A percentile compares a stretch with the other conserved stretches of the same genome.
phyloP scores from a whole-genome alignment of 1,140 invertebrate genomes.

The Penaeus chinensis region DNA sequence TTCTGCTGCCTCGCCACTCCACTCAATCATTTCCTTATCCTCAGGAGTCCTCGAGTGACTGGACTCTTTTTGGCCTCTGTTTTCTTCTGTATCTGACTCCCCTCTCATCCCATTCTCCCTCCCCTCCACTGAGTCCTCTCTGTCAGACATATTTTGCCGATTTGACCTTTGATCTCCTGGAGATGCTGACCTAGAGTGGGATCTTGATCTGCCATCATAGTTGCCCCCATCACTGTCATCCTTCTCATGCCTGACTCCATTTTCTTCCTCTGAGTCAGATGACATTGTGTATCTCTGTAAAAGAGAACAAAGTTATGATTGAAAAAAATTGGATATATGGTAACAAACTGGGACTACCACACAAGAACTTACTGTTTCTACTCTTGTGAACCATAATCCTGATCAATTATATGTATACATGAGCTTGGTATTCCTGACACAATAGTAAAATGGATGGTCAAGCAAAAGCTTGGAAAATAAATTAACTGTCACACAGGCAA shows the following conservation, averaged over 20 bases:
- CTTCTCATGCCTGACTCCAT: conserved; percentile 25
- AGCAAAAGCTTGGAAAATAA: too few species aligned
- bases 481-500: too few species aligned
- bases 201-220: conserved; percentile 33
- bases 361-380: too few species aligned
- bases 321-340: too few species aligned
- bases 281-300: conserved; percentile 20
- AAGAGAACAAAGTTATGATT: too few species aligned
- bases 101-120: conserved; percentile 47
- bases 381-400: too few species aligned
- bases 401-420: too few species aligned
- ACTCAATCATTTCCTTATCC: conserved; percentile 21
- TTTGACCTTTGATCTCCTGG: background rate
- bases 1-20: background rate
- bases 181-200: conserved; percentile 32
- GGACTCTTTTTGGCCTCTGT: background rate
- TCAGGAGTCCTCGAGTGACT: conserved; percentile 31
- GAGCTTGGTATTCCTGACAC: too few species aligned
- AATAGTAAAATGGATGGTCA: too few species aligned
- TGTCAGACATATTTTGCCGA: background rate
- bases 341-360: too few species aligned
- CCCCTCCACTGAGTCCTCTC: conserved; percentile 7
- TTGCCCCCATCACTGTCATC: conserved; percentile 28
- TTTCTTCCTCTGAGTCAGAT: conserved; percentile 53
- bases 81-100: background rate